Conservation (phyloP, 2,113 vertebrate genomes). For the Podiceps cristatus region DNA sequence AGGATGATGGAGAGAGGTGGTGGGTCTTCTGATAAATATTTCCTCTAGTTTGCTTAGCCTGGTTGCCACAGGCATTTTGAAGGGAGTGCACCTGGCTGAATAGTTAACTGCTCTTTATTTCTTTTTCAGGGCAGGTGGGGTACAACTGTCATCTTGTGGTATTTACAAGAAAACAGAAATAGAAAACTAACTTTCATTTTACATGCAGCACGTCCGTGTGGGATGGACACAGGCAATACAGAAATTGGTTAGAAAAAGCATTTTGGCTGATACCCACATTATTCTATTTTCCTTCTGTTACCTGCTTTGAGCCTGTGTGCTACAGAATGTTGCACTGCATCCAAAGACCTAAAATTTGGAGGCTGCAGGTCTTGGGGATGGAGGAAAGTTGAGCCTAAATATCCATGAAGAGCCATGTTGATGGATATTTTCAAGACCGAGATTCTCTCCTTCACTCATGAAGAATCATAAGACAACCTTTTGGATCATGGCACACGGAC, state of each 20-base stretch:
- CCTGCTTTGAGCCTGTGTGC: not conserved
- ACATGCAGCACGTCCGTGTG: not conserved
- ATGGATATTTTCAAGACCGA: not conserved
- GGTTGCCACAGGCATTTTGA: not conserved
- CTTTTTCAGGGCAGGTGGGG: not conserved
- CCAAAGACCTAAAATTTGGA: not conserved
- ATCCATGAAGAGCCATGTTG: not conserved
- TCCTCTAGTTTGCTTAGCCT: not conserved
- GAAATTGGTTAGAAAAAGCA: not conserved
- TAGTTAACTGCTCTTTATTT: not conserved
- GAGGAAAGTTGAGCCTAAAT: not conserved
- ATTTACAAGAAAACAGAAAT: slow-evolving; percentile 29
- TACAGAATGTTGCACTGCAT: not conserved
- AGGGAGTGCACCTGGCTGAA: not conserved
- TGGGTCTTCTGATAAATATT: not conserved
- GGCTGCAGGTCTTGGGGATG: not conserved
- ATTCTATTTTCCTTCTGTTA: not conserved
- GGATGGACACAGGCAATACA: not conserved
- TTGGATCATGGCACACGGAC: not conserved
- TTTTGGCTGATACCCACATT: not conserved
- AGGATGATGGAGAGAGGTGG: not conserved
- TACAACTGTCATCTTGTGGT: slow-evolving; percentile 40
- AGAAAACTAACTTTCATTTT: slow-evolving; percentile 30
- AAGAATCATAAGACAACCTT: not conserved
- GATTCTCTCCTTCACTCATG: not conserved